Base-by-base conservation (phyloP, 2,888 invertebrate species). In the Chorisops tibialis region DNA sequence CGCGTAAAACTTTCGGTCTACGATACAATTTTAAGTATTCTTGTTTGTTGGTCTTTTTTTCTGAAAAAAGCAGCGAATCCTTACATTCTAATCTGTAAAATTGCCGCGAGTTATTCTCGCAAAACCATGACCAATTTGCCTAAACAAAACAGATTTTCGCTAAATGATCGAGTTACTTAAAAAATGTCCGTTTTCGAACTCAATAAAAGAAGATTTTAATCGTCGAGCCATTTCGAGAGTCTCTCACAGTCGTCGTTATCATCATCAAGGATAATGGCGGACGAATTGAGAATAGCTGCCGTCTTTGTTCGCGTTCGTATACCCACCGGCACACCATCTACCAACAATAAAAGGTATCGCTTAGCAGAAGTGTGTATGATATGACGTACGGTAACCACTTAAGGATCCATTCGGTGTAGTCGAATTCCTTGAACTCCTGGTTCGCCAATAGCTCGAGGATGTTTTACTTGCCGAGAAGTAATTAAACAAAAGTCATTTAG, bases 401-500 rank as follows among this genome's bases (percentile, higher is more conserved):
- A 39, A 52, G 39, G 37, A 52, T 52, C 52, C 39, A 52, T 37
- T 38, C 43, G n/a, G n/a, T n/a, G 43, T 30, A 43, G 43, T 43
- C 18, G 56, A 56, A 56, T n/a, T n/a, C n/a, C n/a, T n/a, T n/a
- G n/a, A n/a, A n/a, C n/a, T n/a, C n/a, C 18, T 43, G 45, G 19
- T 30, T 52, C 56, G 7, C 35, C 5, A 58, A 51, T 14, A 22
- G 54, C 64, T 49, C 24, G 12, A 35, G 62, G 64, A 59, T 51
- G 59, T 62, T 64, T 51, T 62, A 59, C 58, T 62, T 64, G 52
- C 62, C 60, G 56, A 59, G 64, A 64, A 64, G 64, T 64, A 64
- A 64, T 64, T 64, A 64, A 64, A 64, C 64, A 64, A 62, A 64
- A 64, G 64, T 64, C 64, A 64, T 64, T 64, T 64, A 64, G 64